phyloP scores from a whole-genome alignment of 1,140 invertebrate species.

The Cyphomyrmex costatus region DNA sequence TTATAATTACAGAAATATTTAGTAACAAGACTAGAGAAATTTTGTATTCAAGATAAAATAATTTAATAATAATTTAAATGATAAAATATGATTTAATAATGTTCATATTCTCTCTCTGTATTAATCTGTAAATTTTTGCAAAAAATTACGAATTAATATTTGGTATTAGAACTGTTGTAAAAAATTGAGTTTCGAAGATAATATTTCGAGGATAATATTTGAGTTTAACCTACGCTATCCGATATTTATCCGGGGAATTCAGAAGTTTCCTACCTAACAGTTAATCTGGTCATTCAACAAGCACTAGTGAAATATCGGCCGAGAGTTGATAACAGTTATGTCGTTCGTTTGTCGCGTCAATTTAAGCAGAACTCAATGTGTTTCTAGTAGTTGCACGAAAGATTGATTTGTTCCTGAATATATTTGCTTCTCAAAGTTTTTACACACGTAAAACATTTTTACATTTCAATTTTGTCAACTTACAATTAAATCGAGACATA shows the following conservation, averaged over 20 bases:
- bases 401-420: not conserved
- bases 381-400: slow-evolving; percentile 17
- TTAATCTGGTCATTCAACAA: slow-evolving; percentile 36
- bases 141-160: slow-evolving; percentile 30
- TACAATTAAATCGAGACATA: not conserved
- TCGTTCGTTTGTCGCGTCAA: slow-evolving; percentile 23
- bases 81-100: too few species aligned
- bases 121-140: slow-evolving; percentile 8
- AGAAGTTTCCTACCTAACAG: slow-evolving; percentile 41
- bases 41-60: not conserved
- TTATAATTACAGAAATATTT: not conserved
- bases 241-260: slow-evolving; percentile 51
- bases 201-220: too few species aligned
- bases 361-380: slow-evolving; percentile 36
- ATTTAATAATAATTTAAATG: not conserved
- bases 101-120: not conserved
- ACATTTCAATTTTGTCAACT: slow-evolving; percentile 14
- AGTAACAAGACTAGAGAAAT: not conserved
- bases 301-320: slow-evolving; percentile 25
- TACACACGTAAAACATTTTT: not conserved
- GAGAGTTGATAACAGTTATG: slow-evolving; percentile 37
- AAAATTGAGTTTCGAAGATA: slow-evolving; percentile 35
- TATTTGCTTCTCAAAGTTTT: not conserved
- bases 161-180: slow-evolving; percentile 6
- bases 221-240: slow-evolving; percentile 29